These are phyloP conservation scores for Hemitrygon akajei DNA, from an alignment of 2,797 vertebrate species.

Conservation along the genomic window DNA sequence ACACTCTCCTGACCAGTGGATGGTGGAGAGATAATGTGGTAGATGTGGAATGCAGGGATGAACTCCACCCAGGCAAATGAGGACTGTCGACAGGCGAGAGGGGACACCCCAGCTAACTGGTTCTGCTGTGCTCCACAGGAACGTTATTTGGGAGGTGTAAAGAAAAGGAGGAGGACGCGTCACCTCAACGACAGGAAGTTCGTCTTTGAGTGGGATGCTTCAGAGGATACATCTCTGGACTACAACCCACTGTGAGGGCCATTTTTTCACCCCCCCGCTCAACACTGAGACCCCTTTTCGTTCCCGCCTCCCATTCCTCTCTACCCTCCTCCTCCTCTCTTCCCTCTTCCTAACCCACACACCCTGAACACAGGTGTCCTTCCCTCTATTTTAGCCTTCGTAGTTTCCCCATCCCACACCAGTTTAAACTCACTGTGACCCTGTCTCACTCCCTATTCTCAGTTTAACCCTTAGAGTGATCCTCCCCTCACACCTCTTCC, in stretches of 20 bases:
- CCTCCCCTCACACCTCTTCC: too few species aligned
- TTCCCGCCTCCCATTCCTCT: too few species aligned
- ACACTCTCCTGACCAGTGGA: too few species aligned
- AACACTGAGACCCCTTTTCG: too few species aligned
- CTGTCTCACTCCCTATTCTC: too few species aligned
- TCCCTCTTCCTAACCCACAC: too few species aligned
- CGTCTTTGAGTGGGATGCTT: conserved; percentile 96
- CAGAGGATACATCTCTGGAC: conserved; percentile 89
- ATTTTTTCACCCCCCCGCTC: not conserved
- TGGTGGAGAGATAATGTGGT: too few species aligned
- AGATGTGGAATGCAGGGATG: not conserved
- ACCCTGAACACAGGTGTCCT: not conserved
- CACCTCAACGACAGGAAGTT: conserved; percentile 96
- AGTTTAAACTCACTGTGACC: not conserved
- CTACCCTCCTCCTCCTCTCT: too few species aligned
- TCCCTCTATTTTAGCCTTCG: not conserved
- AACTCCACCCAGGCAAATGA: not conserved
- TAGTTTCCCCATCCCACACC: not conserved
- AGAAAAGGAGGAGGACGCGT: conserved; percentile 87
- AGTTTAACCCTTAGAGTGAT: too few species aligned
- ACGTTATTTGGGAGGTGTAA: conserved; percentile 85
- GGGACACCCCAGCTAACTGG: not conserved
- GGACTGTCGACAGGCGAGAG: not conserved
- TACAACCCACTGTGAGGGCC: conserved; percentile 90
- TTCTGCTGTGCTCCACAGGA: conserved; percentile 59